These are phyloP conservation scores for Madoqua kirkii DNA, from an alignment of 2,113 vertebrate species.

Conservation along the genomic window DNA sequence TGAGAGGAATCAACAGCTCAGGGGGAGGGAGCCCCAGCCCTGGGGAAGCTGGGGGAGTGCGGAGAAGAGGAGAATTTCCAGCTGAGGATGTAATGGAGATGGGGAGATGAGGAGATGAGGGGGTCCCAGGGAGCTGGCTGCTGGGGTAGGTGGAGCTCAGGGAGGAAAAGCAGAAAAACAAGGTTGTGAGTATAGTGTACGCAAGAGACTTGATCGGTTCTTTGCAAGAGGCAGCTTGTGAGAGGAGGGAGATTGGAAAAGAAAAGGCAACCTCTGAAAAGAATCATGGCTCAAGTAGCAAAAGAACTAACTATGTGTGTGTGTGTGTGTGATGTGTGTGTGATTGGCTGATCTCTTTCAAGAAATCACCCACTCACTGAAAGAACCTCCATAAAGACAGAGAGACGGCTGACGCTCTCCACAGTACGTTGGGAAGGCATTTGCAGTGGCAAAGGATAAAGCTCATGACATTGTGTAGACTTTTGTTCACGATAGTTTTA, in stretches of 20 bases:
- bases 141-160: neutral
- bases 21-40: neutral
- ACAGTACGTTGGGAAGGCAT: neutral
- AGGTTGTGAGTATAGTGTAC: neutral
- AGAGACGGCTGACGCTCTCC: neutral
- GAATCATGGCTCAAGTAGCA: neutral
- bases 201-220: neutral
- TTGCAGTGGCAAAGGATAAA: neutral
- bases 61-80: neutral
- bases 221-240: neutral
- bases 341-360: slow-evolving; percentile 32
- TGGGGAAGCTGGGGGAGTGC: neutral
- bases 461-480: neutral
- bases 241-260: neutral
- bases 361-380: slow-evolving; percentile 22
- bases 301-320: neutral
- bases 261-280: neutral
- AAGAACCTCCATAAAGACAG: neutral
- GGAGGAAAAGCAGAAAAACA: neutral
- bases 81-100: slow-evolving; percentile 49
- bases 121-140: neutral
- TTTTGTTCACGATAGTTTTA: slow-evolving; percentile 20
- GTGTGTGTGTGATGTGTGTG: neutral
- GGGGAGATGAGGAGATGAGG: neutral
- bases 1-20: slow-evolving; percentile 35